phyloP scores from a whole-genome alignment of 2,888 invertebrate genomes.

The Eumerus sabulonum region DNA sequence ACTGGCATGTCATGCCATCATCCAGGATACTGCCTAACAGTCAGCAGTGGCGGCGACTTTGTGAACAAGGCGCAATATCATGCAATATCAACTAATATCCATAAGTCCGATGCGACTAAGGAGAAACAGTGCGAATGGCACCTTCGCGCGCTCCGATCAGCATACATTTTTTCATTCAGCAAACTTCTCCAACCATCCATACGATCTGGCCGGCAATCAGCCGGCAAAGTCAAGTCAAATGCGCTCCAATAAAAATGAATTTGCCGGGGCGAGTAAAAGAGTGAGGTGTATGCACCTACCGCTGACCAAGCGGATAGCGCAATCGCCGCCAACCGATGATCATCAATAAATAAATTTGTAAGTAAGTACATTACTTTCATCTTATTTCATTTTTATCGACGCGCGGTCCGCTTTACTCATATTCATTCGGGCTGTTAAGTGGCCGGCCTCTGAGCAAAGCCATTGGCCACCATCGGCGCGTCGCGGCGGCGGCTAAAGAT shows the following conservation, averaged over 20 bases:
- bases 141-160: constrained; percentile 58
- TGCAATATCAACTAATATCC: constrained; percentile 8
- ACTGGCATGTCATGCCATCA: constrained; percentile 36
- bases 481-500: constrained; percentile 62
- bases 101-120: constrained; percentile 22
- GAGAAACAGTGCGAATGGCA: constrained; percentile 64
- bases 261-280: constrained; percentile 24
- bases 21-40: constrained; percentile 14
- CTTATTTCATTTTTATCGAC: constrained; percentile 69
- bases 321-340: constrained; percentile 69
- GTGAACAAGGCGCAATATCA: constrained; percentile 21
- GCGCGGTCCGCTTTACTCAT: constrained; percentile 67
- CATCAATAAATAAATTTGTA: constrained; percentile 69
- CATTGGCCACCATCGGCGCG: constrained; percentile 46
- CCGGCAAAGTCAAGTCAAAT: constrained; percentile 30
- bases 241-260: constrained; percentile 64
- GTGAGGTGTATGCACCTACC: constrained; percentile 47
- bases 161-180: constrained; percentile 51
- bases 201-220: constrained; percentile 30
- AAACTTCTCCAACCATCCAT: constrained; percentile 37
- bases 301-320: constrained; percentile 53
- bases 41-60: constrained; percentile 13
- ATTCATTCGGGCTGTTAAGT: constrained; percentile 60
- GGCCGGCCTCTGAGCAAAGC: constrained; percentile 47
- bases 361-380: constrained; percentile 69